phyloP scores from a whole-genome alignment of 23 tunicate species.

The Trididemnum miniatum region DNA sequence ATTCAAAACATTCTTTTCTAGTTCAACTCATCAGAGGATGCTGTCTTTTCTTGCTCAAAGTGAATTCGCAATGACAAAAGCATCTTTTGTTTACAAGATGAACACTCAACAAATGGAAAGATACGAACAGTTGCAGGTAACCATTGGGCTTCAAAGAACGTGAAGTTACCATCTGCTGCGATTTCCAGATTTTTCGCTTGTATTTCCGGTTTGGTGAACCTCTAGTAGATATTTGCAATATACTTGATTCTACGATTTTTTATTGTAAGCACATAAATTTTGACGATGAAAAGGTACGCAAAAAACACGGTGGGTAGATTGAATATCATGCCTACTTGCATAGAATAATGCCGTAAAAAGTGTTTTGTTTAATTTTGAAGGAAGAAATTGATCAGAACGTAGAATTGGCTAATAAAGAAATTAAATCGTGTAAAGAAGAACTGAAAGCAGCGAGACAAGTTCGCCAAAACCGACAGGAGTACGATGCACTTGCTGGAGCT shows the following conservation, averaged over 20 bases:
- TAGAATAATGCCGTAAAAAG: too few relatives aligned
- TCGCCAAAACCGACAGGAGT: conserved; percentile 74
- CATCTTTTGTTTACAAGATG: conserved; percentile 76
- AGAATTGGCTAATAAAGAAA: conserved; percentile 67
- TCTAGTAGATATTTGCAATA: too few relatives aligned
- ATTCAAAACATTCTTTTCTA: background rate
- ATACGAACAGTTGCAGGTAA: conserved; percentile 63
- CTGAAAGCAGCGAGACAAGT: conserved; percentile 72
- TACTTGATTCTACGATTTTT: too few relatives aligned
- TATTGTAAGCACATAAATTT: too few relatives aligned
- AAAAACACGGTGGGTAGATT: too few relatives aligned
- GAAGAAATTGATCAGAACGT: conserved; percentile 77
- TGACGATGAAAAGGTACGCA: too few relatives aligned
- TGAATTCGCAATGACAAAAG: conserved; percentile 83
- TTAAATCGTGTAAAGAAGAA: conserved; percentile 73
- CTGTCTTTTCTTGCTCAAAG: conserved; percentile 73
- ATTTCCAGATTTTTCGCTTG: too few relatives aligned
- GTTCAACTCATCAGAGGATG: conserved; percentile 79
- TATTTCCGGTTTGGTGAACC: too few relatives aligned
- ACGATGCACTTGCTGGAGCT: conserved; percentile 79
- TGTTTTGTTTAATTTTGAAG: conserved; percentile 28
- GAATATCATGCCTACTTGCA: too few relatives aligned
- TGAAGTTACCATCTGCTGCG: too few relatives aligned
- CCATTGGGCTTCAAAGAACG: too few relatives aligned
- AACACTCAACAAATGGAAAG: conserved; percentile 71